Conservation (phyloP, 2,888 invertebrate genomes). For the Cremastinae sp. region DNA sequence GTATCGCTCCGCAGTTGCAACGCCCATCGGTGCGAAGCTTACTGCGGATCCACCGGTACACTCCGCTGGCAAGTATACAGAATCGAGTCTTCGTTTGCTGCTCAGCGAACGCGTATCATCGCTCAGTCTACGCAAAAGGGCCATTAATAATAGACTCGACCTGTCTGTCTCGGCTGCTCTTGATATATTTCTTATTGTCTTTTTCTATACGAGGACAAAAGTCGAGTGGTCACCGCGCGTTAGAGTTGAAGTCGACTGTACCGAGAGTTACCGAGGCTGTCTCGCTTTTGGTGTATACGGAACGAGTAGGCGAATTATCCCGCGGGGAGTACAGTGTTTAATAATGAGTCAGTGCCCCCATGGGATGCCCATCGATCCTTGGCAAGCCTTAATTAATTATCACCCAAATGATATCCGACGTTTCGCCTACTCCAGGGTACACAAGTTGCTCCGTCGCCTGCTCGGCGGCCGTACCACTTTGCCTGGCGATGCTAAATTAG, state of each 20-base stretch:
- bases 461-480: conserved; percentile 41
- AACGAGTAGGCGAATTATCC: conserved; percentile 66
- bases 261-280: background rate
- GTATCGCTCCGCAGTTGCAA: conserved; percentile 52
- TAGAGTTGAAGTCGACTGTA: conserved; percentile 9
- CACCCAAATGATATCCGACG: conserved; percentile 65
- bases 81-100: conserved; percentile 3
- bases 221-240: background rate
- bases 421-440: conserved; percentile 50
- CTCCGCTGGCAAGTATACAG: conserved; percentile 11
- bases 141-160: no score
- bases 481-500: conserved; percentile 16
- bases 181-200: no score
- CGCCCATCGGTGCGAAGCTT: conserved; percentile 49
- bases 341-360: conserved; percentile 72
- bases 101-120: conserved; percentile 2
- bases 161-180: conserved; percentile 1
- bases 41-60: conserved; percentile 40
- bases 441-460: conserved; percentile 33
- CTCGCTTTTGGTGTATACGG: conserved; percentile 23
- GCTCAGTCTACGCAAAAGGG: conserved; percentile 17
- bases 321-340: conserved; percentile 71
- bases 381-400: conserved; percentile 74
- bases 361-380: conserved; percentile 73
- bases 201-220: no score